phyloP scores from a whole-genome alignment of 2,113 vertebrate species.

The Bos taurus region ARS-UCD2.0 NC_037341.1:28681001-28681500 shows the following conservation, averaged over 20 bases:
- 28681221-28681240: not conserved
- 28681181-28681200: not conserved
- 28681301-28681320: not conserved
- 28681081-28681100: not conserved
- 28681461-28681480: too few relatives aligned
- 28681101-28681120: fast-evolving
- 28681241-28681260: not conserved
- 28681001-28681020: not conserved
- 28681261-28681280: not conserved
- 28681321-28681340: not conserved
- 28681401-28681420: not conserved
- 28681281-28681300: not conserved
- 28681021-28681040: not conserved
- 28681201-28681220: not conserved
- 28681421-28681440: not conserved
- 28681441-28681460: too few relatives aligned
- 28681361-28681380: not conserved
- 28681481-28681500: too few relatives aligned
- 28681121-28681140: not conserved
- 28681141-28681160: not conserved
- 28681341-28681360: not conserved
- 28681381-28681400: not conserved
- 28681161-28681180: not conserved
- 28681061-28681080: too few relatives aligned
- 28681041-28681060: too few relatives aligned